Evolutionary conservation across 2,113 vertebrate genomes (phyloP), one percentile per base, ranked within the genome.

Genomic region (Dromas ardeola): DNA sequence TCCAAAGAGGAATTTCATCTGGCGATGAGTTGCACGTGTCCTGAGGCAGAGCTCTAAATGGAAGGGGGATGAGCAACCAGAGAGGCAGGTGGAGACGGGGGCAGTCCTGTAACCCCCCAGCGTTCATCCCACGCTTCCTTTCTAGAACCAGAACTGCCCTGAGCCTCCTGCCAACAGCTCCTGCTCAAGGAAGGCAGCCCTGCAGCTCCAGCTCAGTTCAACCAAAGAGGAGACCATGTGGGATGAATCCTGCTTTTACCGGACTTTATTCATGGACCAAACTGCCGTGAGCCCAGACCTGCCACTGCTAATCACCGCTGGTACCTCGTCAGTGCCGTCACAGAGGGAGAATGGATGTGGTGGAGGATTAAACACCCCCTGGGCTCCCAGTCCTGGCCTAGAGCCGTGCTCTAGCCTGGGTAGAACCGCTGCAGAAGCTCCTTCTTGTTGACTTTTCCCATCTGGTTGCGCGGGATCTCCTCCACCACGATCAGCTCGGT

Each of bases 381-480:
- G 2, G 12, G 50, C 50, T 5, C 20, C 73, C 2, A 2, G 38
- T 23, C 30, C 25, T 16, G 34, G 10, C 34, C 40, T 1, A 0
- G 11, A 20, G 20, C 65, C 2, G 0, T 11, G 61, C 13, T 3
- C 70, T 88, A 96, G 79, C 66, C 3, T 10, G 96, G 95, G 97
- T 98, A 99, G 78, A 99, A 99, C 30, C 94, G 98, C 49, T 90
- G 95, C 95, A 99, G 86, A 3, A 99, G 98, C 52, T 99, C 98
- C 96, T 98, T 99, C 98, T 99, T 99, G 98, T 99, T 99, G 97
- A 99, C 97, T 95, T 99, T 99, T 40, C 99, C 99, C 99, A 99
- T 99, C 97, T 99, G 99, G 96, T 99, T 99, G 95, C 99, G 98
- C 0, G 99, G 99, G 91, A 99, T 98, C 95, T 99, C 98, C 69